These are phyloP conservation scores for Holacanthus passer DNA, from an alignment of 2,113 vertebrate species.

Conservation along the genomic window DNA sequence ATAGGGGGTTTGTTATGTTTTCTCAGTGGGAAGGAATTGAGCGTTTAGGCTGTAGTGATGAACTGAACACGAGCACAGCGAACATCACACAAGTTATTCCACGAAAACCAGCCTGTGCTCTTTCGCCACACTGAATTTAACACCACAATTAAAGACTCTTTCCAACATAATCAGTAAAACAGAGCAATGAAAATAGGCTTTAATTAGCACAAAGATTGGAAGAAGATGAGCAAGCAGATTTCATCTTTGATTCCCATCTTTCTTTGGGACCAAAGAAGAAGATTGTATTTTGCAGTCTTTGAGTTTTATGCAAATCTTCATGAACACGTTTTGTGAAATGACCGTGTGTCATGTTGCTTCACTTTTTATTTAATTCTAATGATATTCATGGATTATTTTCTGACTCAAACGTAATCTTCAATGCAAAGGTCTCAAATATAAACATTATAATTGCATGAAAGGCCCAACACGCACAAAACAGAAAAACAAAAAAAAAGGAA, in stretches of 20 bases:
- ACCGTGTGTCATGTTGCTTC: not conserved
- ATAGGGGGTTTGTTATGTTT: slow-evolving; percentile 23
- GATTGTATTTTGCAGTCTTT: not conserved
- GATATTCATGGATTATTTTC: slow-evolving; percentile 28
- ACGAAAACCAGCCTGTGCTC: not conserved
- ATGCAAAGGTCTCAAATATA: slow-evolving; percentile 17
- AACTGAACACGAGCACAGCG: not conserved
- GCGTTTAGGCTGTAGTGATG: not conserved
- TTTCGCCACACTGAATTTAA: not conserved
- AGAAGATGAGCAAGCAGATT: not conserved
- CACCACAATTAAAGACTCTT: not conserved
- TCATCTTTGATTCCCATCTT: not conserved
- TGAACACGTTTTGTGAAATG: not conserved
- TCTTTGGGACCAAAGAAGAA: not conserved
- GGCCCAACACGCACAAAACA: too few species aligned
- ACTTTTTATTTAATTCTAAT: slow-evolving; percentile 16
- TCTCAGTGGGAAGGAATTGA: slow-evolving; percentile 12
- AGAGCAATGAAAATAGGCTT: not conserved
- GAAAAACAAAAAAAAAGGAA: slow-evolving; percentile 1
- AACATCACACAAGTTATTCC: not conserved
- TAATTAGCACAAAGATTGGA: not conserved
- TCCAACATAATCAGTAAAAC: not conserved
- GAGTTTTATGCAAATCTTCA: slow-evolving; percentile 17
- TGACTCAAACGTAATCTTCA: not conserved
- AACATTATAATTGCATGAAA: slow-evolving; percentile 4